phyloP scores from a whole-genome alignment of 1,140 invertebrate species.

The Lethrus apterus region DNA sequence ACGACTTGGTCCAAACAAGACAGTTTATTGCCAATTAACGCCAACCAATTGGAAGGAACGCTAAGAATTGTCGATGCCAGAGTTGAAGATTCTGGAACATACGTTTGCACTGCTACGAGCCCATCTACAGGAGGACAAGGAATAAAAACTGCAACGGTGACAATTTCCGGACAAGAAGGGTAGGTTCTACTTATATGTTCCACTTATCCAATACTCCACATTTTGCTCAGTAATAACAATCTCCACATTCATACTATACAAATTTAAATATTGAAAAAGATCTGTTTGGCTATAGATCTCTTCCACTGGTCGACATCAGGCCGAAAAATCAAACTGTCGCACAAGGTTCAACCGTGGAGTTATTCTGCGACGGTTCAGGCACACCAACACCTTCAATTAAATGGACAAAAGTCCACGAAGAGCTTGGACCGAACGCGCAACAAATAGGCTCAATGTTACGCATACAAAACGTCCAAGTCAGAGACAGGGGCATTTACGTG shows the following conservation, averaged over 20 bases:
- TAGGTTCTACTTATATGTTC: no score
- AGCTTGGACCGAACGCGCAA: constrained; percentile 53
- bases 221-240: no score
- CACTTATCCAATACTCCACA: no score
- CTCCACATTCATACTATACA: no score
- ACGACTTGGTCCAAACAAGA: constrained; percentile 52
- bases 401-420: constrained; percentile 69
- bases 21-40: constrained; percentile 51
- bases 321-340: constrained; percentile 62
- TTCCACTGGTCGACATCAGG: constrained; percentile 52
- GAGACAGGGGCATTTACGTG: constrained; percentile 73
- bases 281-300: constrained; percentile 35
- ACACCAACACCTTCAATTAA: constrained; percentile 61
- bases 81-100: constrained; percentile 66
- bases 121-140: constrained; percentile 23
- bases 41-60: constrained; percentile 54
- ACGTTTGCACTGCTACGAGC: constrained; percentile 65
- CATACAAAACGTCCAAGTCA: constrained; percentile 61
- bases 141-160: constrained; percentile 41
- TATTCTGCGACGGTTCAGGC: constrained; percentile 66
- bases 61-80: constrained; percentile 63
- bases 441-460: constrained; percentile 61
- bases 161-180: constrained; percentile 27
- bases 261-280: no score
- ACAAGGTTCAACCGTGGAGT: constrained; percentile 67